Conservation (phyloP, 2,113 vertebrate genomes). For the Python bivittatus region DNA sequence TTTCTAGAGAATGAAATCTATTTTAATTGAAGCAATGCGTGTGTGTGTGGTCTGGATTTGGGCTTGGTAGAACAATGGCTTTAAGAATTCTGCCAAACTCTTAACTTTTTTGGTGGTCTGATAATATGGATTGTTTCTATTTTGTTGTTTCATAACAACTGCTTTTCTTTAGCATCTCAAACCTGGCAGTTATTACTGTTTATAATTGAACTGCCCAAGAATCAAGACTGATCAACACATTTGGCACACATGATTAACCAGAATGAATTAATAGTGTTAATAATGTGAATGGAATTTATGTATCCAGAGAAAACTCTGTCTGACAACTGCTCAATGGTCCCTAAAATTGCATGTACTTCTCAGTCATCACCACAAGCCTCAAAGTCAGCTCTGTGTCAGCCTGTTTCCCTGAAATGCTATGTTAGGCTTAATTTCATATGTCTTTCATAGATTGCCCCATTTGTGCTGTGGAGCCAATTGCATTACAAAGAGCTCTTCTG, state of each 20-base stretch:
- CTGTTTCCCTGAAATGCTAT: slow-evolving; percentile 62
- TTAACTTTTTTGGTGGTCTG: slow-evolving; percentile 69
- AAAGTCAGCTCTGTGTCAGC: slow-evolving; percentile 46
- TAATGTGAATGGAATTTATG: slow-evolving; percentile 38
- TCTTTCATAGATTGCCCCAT: slow-evolving; percentile 59
- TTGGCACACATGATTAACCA: slow-evolving; percentile 46
- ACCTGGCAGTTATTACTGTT: slow-evolving; percentile 56
- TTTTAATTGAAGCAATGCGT: slow-evolving; percentile 70
- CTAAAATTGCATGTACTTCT: slow-evolving; percentile 43
- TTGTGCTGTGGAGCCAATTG: slow-evolving; percentile 62
- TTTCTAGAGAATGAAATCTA: slow-evolving; percentile 57
- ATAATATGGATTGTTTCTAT: slow-evolving; percentile 66
- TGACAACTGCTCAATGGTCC: slow-evolving; percentile 38
- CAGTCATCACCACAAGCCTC: slow-evolving; percentile 44
- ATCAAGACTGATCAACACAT: slow-evolving; percentile 62
- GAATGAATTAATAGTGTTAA: slow-evolving; percentile 55
- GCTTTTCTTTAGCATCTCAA: slow-evolving; percentile 67
- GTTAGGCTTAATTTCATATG: slow-evolving; percentile 62
- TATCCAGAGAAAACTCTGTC: slow-evolving; percentile 34
- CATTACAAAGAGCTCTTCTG: slow-evolving; percentile 55
- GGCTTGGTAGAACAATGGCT: slow-evolving; percentile 66
- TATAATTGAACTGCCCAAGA: slow-evolving; percentile 59
- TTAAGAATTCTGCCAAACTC: slow-evolving; percentile 72
- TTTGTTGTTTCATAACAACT: slow-evolving; percentile 74
- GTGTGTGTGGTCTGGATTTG: slow-evolving; percentile 78